Conservation (phyloP, 23 tunicate species). For the Trididemnum miniatum region DNA sequence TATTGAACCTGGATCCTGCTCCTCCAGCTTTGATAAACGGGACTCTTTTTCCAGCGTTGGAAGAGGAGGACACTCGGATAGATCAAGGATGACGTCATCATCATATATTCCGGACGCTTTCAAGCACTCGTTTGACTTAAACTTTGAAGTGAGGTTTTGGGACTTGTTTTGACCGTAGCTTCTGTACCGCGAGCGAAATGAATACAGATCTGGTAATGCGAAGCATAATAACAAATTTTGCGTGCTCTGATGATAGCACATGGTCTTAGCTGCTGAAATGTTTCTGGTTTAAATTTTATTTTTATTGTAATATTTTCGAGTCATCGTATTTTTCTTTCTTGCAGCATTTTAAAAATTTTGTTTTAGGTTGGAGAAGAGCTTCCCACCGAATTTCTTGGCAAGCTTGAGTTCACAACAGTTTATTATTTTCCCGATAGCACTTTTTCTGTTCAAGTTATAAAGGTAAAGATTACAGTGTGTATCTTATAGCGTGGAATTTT, state of each 20-base stretch:
- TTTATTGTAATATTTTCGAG: too few relatives aligned
- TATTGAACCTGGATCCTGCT: background rate
- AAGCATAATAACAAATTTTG: too few relatives aligned
- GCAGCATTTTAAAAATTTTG: too few relatives aligned
- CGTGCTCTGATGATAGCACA: too few relatives aligned
- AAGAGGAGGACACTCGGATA: background rate
- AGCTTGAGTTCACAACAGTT: constrained; percentile 61
- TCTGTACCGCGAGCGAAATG: too few relatives aligned
- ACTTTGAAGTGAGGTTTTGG: constrained; percentile 52
- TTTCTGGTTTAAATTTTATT: too few relatives aligned
- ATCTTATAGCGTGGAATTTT: too few relatives aligned
- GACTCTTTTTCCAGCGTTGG: background rate
- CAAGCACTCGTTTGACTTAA: constrained; percentile 60
- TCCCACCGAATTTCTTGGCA: constrained; percentile 43
- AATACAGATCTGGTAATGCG: too few relatives aligned
- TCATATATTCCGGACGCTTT: constrained; percentile 62
- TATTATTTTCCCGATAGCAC: constrained; percentile 57
- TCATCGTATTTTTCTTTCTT: too few relatives aligned
- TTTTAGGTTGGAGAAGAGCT: constrained; percentile 27
- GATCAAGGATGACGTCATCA: constrained; percentile 38
- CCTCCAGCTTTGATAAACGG: constrained; percentile 20
- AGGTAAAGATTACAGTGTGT: too few relatives aligned
- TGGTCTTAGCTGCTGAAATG: too few relatives aligned
- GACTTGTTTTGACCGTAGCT: too few relatives aligned
- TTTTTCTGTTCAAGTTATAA: constrained; percentile 44